phyloP scores from a whole-genome alignment of 1,140 invertebrate species.

The Nebria ingens region DNA sequence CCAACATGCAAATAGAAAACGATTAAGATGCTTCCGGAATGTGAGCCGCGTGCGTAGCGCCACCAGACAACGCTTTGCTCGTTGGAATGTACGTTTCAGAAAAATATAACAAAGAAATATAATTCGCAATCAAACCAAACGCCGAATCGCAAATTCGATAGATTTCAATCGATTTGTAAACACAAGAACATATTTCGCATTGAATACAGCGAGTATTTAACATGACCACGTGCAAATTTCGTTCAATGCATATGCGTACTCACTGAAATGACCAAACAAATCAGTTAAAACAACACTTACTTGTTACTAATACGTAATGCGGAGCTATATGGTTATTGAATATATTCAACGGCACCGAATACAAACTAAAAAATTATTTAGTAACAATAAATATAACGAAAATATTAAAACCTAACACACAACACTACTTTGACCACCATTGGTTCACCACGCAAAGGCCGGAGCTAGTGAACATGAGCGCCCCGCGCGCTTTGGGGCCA shows the following conservation, averaged over 20 bases:
- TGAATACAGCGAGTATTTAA: not conserved
- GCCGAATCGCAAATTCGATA: not conserved
- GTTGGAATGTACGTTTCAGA: slow-evolving; percentile 1
- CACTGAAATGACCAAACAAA: not conserved
- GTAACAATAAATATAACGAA: slow-evolving; percentile 7
- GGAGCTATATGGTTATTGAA: not conserved
- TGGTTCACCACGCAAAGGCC: not conserved
- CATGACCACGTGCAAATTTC: slow-evolving; percentile 4
- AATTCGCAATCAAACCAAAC: not conserved
- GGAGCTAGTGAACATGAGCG: not conserved
- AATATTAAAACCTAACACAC: slow-evolving; percentile 7
- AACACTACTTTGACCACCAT: slow-evolving; percentile 2
- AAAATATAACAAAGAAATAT: not conserved
- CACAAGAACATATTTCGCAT: not conserved
- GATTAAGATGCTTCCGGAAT: too few relatives aligned
- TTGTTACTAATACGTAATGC: not conserved
- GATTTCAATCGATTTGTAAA: not conserved
- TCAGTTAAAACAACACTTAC: not conserved
- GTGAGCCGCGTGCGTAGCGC: not conserved
- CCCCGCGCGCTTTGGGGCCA: not conserved
- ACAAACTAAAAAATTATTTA: slow-evolving; percentile 1
- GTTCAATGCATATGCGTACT: not conserved
- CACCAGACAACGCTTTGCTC: not conserved
- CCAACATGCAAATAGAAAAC: too few relatives aligned
- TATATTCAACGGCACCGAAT: not conserved